Evolutionary conservation across 2,113 vertebrate genomes (phyloP), one percentile per base, ranked within the genome.

Genomic region (Cettia cetti): DNA sequence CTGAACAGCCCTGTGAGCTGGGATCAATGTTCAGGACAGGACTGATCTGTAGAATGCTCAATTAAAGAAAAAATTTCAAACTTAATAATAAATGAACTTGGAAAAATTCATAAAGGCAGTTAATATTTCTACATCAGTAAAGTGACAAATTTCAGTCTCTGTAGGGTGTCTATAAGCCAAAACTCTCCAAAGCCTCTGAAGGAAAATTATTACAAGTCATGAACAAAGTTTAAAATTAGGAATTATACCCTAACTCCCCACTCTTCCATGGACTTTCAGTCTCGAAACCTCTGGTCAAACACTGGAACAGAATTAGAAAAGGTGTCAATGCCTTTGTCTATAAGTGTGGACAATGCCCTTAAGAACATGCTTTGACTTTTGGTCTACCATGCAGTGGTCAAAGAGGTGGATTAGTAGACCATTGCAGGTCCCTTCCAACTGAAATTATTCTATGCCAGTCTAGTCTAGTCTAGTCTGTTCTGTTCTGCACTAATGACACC

Each of bases 291-390:
- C 31, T 53, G 6, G 9, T n/a, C 20, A 63, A 65, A 71, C 17
- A 33, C 17, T 71, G 27, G 23, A 68, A 42, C 13, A 81, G 14
- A 19, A 13, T 35, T 26, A 54, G 19, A 44, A 4, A n/a, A 5
- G 2, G 10, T 7, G 10, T 21, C 0, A 0, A 19, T 39, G 19
- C 2, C 7, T 33, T 44, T 68, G 2, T 22, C 24, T 65, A 1
- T 14, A 33, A 50, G 28, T 23, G 26, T 40, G 24, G 21, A 28
- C 15, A 74, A 28, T 28, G 21, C 1, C 24, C 15, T 76, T 24
- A 39, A 65, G 13, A 64, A 49, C 10, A 28, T 3, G 3, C 2
- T 65, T 81, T 59, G 44, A 31, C 23, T 59, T 88, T 64, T 70
- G 26, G 11, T 35, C 13, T 56, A 19, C 7, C 4, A 17, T 61